phyloP scores from a whole-genome alignment of 2,113 vertebrate species.

The Phaethon lepturus region DNA sequence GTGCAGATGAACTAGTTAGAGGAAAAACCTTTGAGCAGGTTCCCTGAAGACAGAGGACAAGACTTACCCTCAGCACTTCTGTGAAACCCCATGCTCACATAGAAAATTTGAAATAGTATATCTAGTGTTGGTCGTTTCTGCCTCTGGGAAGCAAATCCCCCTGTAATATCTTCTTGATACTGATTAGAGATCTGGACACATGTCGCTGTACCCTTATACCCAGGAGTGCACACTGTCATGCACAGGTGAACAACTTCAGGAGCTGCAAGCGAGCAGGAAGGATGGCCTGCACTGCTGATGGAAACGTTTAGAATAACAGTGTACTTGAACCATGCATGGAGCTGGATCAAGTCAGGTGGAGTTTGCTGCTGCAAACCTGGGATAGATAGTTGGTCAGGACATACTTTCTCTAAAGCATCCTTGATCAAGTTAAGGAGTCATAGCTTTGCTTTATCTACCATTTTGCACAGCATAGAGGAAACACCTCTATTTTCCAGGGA shows the following conservation, averaged over 20 bases:
- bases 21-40: neutral
- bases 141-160: neutral
- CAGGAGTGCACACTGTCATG: accelerated
- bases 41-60: neutral
- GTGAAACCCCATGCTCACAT: neutral
- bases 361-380: neutral
- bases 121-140: neutral
- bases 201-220: neutral
- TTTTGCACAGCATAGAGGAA: neutral
- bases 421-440: neutral
- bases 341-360: neutral
- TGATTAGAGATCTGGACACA: neutral
- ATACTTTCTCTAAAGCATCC: neutral
- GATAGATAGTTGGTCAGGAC: neutral
- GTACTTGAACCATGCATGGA: neutral
- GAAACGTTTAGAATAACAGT: neutral
- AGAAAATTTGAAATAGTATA: neutral
- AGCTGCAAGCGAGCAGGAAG: neutral
- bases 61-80: neutral
- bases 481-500: neutral
- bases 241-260: neutral
- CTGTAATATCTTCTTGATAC: neutral
- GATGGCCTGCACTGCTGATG: neutral
- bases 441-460: neutral
- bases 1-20: neutral